These are phyloP conservation scores for Epirrhoe tristata DNA, from an alignment of 2,888 invertebrate genomes.

Conservation along the genomic window DNA sequence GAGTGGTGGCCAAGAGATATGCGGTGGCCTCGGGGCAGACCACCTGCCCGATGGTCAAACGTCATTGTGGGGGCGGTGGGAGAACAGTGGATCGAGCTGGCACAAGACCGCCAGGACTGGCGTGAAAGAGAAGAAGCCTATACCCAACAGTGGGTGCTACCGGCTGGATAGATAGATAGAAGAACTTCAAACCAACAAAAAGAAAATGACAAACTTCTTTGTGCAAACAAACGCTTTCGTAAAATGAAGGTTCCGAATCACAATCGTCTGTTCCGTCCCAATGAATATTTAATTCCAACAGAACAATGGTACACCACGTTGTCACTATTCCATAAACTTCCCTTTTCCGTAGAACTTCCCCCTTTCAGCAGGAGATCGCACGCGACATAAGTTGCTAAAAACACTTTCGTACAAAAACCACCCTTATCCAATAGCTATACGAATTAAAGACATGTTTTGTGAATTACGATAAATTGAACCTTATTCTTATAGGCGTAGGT, in stretches of 20 bases:
- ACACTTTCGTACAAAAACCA: slow-evolving; percentile 29
- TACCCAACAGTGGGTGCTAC: too few relatives aligned
- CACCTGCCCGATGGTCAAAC: too few relatives aligned
- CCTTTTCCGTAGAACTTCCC: slow-evolving; percentile 41
- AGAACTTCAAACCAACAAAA: neutral
- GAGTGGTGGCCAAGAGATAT: too few relatives aligned
- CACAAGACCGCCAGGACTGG: too few relatives aligned
- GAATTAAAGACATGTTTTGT: slow-evolving; percentile 15
- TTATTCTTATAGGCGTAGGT: slow-evolving; percentile 1
- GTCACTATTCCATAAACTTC: slow-evolving; percentile 28
- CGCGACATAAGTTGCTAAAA: slow-evolving; percentile 33
- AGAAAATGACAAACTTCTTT: neutral
- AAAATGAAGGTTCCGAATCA: slow-evolving; percentile 10
- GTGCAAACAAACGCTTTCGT: slow-evolving; percentile 8
- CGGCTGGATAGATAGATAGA: too few relatives aligned
- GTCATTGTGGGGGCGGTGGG: too few relatives aligned
- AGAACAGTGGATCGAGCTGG: too few relatives aligned
- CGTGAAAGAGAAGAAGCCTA: too few relatives aligned
- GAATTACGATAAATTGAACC: slow-evolving; percentile 22
- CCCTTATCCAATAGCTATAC: slow-evolving; percentile 29
- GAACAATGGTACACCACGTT: slow-evolving; percentile 34
- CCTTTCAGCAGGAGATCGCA: slow-evolving; percentile 46
- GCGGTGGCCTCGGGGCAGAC: too few relatives aligned
- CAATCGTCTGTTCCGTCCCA: slow-evolving; percentile 28
- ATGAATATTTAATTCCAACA: slow-evolving; percentile 25